These are phyloP conservation scores for Vesta saturnalis DNA, from an alignment of 2,888 invertebrate genomes.

Conservation along the genomic window DNA sequence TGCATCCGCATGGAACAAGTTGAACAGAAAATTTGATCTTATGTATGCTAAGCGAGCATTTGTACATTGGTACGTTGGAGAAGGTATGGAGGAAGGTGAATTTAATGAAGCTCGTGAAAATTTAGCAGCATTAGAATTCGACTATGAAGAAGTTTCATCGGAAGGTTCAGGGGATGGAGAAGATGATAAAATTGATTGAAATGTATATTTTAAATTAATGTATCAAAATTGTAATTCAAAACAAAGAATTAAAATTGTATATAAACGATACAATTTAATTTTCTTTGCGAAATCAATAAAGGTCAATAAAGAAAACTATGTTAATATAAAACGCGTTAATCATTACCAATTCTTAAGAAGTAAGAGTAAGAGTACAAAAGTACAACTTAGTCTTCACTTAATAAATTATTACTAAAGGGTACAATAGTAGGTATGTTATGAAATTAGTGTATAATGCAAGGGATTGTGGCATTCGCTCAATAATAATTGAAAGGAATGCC, in stretches of 20 bases:
- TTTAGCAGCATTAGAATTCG: slow-evolving; percentile 76
- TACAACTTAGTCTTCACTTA: neutral
- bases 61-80: slow-evolving; percentile 87
- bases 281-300: too few species aligned
- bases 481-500: too few species aligned
- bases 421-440: too few species aligned
- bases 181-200: slow-evolving; percentile 30
- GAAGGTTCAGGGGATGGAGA: slow-evolving; percentile 60
- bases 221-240: too few species aligned
- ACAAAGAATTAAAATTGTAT: too few species aligned
- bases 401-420: neutral
- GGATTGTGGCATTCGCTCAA: too few species aligned
- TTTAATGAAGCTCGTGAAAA: slow-evolving; percentile 85
- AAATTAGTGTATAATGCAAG: too few species aligned
- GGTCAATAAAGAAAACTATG: neutral
- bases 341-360: neutral
- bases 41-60: slow-evolving; percentile 95
- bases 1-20: slow-evolving; percentile 87
- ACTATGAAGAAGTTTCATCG: slow-evolving; percentile 79
- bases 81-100: slow-evolving; percentile 87
- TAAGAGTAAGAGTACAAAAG: neutral
- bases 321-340: slow-evolving; percentile 4
- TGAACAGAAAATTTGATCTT: slow-evolving; percentile 94
- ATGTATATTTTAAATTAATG: too few species aligned
- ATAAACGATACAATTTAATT: too few species aligned